Conservation (phyloP, 2,888 invertebrate genomes). For the Incurvaria masculella region DNA sequence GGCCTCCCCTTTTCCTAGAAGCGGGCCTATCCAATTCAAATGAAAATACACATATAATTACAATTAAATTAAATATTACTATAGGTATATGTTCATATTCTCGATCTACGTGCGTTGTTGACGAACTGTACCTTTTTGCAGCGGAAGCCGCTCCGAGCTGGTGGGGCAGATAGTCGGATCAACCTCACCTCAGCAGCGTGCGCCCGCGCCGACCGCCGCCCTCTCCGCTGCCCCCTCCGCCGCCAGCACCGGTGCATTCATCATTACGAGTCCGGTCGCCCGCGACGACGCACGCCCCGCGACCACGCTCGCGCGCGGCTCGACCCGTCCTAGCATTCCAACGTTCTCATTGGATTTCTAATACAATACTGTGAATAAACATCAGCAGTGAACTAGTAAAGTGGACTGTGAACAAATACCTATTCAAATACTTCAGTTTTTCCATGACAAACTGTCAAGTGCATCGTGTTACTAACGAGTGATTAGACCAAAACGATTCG, state of each 20-base stretch:
- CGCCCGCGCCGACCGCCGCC: too few species aligned
- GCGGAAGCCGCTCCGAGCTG: too few species aligned
- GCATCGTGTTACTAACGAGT: slow-evolving; percentile 42
- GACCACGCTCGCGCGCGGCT: neutral
- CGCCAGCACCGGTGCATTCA: neutral
- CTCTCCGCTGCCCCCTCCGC: too few species aligned
- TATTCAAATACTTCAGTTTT: neutral
- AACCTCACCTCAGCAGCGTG: too few species aligned
- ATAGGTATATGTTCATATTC: too few species aligned
- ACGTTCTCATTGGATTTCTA: neutral
- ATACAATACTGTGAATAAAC: neutral
- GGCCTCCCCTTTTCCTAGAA: too few species aligned
- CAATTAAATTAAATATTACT: too few species aligned
- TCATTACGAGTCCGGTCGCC: neutral
- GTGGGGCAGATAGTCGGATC: too few species aligned
- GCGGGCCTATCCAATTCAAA: too few species aligned
- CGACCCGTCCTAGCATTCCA: neutral
- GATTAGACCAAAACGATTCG: slow-evolving; percentile 52
- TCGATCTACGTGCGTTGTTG: too few species aligned
- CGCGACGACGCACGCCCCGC: neutral
- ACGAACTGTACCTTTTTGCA: too few species aligned
- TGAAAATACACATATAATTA: too few species aligned
- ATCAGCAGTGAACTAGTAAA: neutral
- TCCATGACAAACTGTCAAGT: slow-evolving; percentile 28
- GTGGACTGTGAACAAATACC: neutral